A percentile compares a stretch with the other conserved stretches of the same genome.
These are phyloP conservation scores for Nesidiocoris tenuis DNA, from an alignment of 2,888 invertebrate species.

Conservation along the genomic window DNA sequence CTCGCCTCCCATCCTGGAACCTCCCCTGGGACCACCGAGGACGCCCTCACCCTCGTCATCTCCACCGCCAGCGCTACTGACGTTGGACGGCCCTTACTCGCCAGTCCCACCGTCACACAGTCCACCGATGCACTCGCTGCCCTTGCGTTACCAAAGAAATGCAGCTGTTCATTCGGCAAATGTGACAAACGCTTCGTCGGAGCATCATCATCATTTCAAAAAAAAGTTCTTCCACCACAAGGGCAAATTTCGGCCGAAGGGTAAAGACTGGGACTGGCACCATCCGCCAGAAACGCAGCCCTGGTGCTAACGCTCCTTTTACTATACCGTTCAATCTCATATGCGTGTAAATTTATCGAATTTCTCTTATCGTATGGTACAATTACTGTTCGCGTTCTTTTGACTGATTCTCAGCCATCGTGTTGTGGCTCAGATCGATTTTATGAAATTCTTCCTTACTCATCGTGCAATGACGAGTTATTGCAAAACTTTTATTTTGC, in stretches of 20 bases:
- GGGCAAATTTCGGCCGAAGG: constrained; percentile 70
- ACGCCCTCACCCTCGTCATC: constrained; percentile 60
- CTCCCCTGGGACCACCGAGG: constrained; percentile 57
- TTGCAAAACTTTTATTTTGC: too few relatives aligned
- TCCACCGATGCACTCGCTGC: constrained; percentile 55
- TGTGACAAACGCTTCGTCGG: not conserved
- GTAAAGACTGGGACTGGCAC: constrained; percentile 71
- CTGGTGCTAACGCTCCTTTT: constrained; percentile 50
- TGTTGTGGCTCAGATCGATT: too few relatives aligned
- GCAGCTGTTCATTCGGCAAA: constrained; percentile 52
- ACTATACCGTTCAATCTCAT: not conserved
- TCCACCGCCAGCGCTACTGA: constrained; percentile 51
- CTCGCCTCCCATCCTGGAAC: constrained; percentile 58
- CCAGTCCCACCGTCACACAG: constrained; percentile 54
- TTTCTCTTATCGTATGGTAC: too few relatives aligned
- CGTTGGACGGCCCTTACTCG: constrained; percentile 53
- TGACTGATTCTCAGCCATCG: too few relatives aligned
- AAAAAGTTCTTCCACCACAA: constrained; percentile 75
- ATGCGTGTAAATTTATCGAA: too few relatives aligned
- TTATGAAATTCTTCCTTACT: too few relatives aligned
- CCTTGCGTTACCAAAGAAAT: constrained; percentile 62
- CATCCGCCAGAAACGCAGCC: constrained; percentile 48
- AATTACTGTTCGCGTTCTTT: too few relatives aligned
- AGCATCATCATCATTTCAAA: constrained; percentile 67
- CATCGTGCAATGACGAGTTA: too few relatives aligned